Evolutionary conservation across 2,113 vertebrate species (phyloP), one percentile per base, ranked within the genome.

Genomic region (Antennarius striatus): DNA sequence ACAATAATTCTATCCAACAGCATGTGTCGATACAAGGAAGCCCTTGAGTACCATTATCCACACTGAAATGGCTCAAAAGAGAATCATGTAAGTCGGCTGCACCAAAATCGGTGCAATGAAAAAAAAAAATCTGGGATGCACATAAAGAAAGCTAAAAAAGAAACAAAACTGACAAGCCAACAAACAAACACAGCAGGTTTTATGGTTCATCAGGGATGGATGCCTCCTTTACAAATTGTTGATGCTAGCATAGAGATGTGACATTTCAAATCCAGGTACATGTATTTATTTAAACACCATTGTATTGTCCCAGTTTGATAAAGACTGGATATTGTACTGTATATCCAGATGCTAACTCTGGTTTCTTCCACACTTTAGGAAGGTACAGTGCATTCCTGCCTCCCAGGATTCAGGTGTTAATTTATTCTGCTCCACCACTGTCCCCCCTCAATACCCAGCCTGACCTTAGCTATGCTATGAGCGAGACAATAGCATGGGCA

Each of bases 341-440:
- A 82, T 75, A 75, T 84, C 84, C 89, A 91, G 88, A 88, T 88
- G 88, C 83, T 86, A 78, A 73, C 66, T 66, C 63, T 45, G n/a
- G 58, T 65, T 59, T 75, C 79, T 60, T 68, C 64, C 59, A 59
- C 17, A 10, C 60, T 83, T 58, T 68, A 75, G 71, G 70, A 67
- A 76, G 77, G 65, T 36, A 52, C 75, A 48, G 53, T 54, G 61
- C 50, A 45, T 62, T 55, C 52, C 71, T 67, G 59, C 52, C 53
- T 82, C 79, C 79, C 17, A 29, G 69, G 70, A 79, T 88, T 79
- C 86, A 91, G 89, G 87, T 92, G 89, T 83, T 91, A 83, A 89
- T 91, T 88, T 88, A 85, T 89, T 82, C 89, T 47, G 43, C 78
- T 71, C 75, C 81, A 75, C 73, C 73, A 76, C 70, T 85, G 82